Evolutionary conservation across 2,113 vertebrate species (phyloP), one percentile per base, ranked within the genome.

Genomic region (Neodontobutis hainanensis): DNA sequence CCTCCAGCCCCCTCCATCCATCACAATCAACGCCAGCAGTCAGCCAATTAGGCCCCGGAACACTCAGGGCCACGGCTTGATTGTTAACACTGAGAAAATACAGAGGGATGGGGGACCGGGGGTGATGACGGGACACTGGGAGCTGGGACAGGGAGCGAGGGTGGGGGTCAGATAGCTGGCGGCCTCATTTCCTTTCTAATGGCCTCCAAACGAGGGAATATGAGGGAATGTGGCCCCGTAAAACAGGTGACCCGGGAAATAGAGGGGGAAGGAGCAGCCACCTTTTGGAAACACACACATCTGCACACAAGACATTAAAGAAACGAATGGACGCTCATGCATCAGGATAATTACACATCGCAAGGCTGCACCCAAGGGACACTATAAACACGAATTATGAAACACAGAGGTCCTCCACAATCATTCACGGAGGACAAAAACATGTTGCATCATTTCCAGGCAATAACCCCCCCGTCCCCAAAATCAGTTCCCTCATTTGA

Each of bases 131-230:
- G 78, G 75, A 78, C 56, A 60, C 70, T 63, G 72, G 76, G 62
- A 67, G 70, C 62, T 63, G 65, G 44, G 49, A 57, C 59, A 50
- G 36, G 52, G 57, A 15, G 62, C 60, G 50, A 55, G 47, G 53
- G 71, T 73, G 69, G 67, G 67, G 80, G 86, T 75, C 79, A 80
- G 80, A 87, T 81, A 72, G 80, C 85, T 85, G 84, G 80, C 78
- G 60, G 87, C 84, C 87, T 79, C 80, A 89, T 91, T 92, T 93
- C 90, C 90, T 89, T 89, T 81, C 84, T 92, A 92, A 92, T 92
- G 88, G 88, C 56, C 82, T 79, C 74, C 80, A 71, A 89, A 90
- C 57, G 58, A 84, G 76, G 81, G 80, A 88, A 84, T 78, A 89
- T 78, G 82, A 85, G 78, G 80, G 74, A 89, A 86, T 64, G 77